Conservation (phyloP, 2,888 invertebrate species). For the Hemistola chrysoprasaria region DNA sequence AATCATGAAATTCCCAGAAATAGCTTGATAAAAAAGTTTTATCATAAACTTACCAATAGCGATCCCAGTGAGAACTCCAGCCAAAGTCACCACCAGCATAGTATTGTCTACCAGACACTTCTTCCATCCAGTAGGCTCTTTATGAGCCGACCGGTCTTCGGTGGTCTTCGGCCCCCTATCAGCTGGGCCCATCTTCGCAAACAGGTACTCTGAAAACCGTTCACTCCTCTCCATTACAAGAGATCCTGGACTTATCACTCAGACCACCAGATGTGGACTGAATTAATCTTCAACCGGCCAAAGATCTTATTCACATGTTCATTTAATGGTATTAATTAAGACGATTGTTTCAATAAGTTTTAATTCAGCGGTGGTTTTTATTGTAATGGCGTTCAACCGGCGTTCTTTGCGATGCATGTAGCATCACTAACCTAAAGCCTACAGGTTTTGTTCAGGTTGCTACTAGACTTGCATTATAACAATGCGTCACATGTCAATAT, state of each 20-base stretch:
- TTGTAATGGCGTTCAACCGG: slow-evolving; percentile 14
- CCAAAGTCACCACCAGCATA: slow-evolving; percentile 89
- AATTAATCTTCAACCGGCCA: too few relatives aligned
- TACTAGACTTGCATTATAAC: slow-evolving; percentile 16
- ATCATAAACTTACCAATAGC: slow-evolving; percentile 82
- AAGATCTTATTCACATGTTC: too few relatives aligned
- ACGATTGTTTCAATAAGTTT: slow-evolving; percentile 9
- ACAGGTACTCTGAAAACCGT: slow-evolving; percentile 90
- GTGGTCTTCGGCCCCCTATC: slow-evolving; percentile 83
- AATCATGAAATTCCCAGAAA: too few relatives aligned
- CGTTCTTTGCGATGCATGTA: slow-evolving; percentile 30
- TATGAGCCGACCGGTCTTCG: slow-evolving; percentile 83
- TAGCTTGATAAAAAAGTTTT: neutral
- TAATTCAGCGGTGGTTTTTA: slow-evolving; percentile 14
- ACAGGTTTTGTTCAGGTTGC: slow-evolving; percentile 13
- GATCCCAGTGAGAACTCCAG: slow-evolving; percentile 90
- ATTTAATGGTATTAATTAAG: slow-evolving; percentile 9
- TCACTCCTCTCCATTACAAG: slow-evolving; percentile 84
- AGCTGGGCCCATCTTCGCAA: slow-evolving; percentile 89
- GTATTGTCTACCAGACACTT: slow-evolving; percentile 89
- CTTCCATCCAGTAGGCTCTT: slow-evolving; percentile 84
- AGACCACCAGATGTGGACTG: slow-evolving; percentile 39
- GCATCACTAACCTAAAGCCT: slow-evolving; percentile 35
- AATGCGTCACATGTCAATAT: slow-evolving; percentile 4
- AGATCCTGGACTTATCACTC: slow-evolving; percentile 49